These are phyloP conservation scores for Pelecanus crispus DNA, from an alignment of 2,113 vertebrate genomes.

Conservation along the genomic window DNA sequence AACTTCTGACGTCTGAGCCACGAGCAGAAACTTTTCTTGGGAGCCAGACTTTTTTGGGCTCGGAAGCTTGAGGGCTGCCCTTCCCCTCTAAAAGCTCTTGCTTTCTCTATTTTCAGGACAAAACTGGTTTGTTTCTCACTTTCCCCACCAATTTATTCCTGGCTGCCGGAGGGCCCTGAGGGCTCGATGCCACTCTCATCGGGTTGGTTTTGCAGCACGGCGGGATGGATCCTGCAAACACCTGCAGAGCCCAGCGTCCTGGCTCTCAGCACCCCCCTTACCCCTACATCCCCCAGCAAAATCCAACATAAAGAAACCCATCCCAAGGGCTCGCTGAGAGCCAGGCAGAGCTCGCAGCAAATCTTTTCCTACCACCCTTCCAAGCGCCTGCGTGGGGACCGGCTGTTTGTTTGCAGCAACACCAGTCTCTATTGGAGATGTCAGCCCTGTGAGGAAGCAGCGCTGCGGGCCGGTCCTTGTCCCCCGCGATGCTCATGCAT, in stretches of 20 bases:
- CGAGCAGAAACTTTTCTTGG: not conserved
- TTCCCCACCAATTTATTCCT: not conserved
- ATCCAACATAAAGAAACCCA: not conserved
- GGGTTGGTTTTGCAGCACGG: not conserved
- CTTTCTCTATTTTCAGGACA: not conserved
- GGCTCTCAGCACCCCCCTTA: not conserved
- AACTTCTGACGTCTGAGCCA: not conserved
- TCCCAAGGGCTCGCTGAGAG: not conserved
- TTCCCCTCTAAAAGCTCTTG: not conserved
- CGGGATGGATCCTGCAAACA: not conserved
- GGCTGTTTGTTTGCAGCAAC: not conserved
- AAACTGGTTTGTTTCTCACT: not conserved
- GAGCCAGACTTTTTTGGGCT: not conserved
- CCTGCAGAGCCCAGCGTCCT: not conserved
- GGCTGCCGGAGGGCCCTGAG: not conserved
- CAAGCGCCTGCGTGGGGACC: not conserved
- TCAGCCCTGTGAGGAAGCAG: not conserved
- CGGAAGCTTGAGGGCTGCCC: not conserved
- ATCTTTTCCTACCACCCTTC: not conserved
- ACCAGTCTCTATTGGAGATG: not conserved
- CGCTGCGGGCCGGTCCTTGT: not conserved
- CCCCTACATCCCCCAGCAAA: not conserved
- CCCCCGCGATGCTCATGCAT: rapidly evolving
- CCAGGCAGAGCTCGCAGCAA: not conserved
- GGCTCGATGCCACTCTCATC: rapidly evolving